phyloP scores from a whole-genome alignment of 2,888 invertebrate genomes.

The Gasteruption jaculator region DNA sequence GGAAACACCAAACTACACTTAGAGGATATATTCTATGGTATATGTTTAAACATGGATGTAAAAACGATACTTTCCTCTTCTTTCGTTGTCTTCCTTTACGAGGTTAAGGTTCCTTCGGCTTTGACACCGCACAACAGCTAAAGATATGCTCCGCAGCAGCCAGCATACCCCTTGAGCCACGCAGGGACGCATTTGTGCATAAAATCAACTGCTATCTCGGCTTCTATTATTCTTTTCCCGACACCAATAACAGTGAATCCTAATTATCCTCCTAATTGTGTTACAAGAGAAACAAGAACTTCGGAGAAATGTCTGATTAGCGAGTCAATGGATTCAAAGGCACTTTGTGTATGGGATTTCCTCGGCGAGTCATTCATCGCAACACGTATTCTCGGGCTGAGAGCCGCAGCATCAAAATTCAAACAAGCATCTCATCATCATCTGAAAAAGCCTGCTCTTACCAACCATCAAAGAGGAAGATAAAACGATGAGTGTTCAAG shows the following conservation, averaged over 20 bases:
- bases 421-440: conserved; percentile 28
- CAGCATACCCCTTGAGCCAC: conserved; percentile 32
- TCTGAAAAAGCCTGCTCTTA: too few relatives aligned
- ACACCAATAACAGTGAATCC: too few relatives aligned
- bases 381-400: conserved; percentile 23
- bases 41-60: conserved; percentile 18
- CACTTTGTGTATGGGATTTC: conserved; percentile 15
- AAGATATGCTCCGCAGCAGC: too few relatives aligned
- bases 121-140: conserved; percentile 20
- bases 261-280: too few relatives aligned
- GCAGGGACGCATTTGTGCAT: conserved; percentile 31
- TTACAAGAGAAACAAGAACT: conserved; percentile 9
- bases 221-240: too few relatives aligned
- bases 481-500: too few relatives aligned
- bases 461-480: too few relatives aligned
- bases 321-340: conserved; percentile 27
- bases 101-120: conserved; percentile 27
- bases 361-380: conserved; percentile 15
- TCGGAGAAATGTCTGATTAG: conserved; percentile 21
- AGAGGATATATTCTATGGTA: conserved; percentile 32
- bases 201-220: too few relatives aligned
- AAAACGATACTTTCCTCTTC: conserved; percentile 28
- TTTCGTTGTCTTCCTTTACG: conserved; percentile 18
- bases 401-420: conserved; percentile 22
- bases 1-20: conserved; percentile 47